phyloP scores from a whole-genome alignment of 2,113 vertebrate genomes.

The Ursus arctos region DNA sequence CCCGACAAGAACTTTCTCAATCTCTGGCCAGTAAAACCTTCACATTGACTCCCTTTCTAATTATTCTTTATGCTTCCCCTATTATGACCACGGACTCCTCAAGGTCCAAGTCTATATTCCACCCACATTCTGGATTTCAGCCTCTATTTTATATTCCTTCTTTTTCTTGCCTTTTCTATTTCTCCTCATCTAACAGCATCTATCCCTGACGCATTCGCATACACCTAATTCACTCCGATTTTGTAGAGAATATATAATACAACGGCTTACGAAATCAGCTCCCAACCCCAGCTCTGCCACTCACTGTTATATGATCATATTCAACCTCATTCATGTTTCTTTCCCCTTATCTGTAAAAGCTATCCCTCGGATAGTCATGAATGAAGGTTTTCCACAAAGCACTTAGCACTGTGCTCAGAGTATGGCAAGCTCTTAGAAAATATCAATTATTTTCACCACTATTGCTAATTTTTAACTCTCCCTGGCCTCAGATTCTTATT shows the following conservation, averaged over 20 bases:
- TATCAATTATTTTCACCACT: neutral
- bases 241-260: neutral
- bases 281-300: neutral
- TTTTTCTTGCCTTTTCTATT: neutral
- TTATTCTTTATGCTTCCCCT: neutral
- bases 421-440: slow-evolving; percentile 14
- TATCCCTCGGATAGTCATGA: neutral
- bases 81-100: neutral
- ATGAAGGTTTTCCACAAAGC: neutral
- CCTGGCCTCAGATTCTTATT: neutral
- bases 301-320: neutral
- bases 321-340: neutral
- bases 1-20: neutral
- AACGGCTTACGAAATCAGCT: neutral
- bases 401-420: neutral
- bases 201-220: neutral
- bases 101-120: neutral
- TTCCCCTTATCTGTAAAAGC: neutral
- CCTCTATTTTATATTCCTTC: neutral
- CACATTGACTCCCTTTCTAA: neutral
- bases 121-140: neutral
- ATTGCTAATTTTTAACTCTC: slow-evolving; percentile 10
- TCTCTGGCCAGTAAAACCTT: neutral
- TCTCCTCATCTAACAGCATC: neutral
- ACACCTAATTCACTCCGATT: neutral